A percentile compares a stretch with the other conserved stretches of the same genome.
Evolutionary conservation across 2,113 vertebrate genomes (phyloP).

Genomic region (Aix galericulata): DNA sequence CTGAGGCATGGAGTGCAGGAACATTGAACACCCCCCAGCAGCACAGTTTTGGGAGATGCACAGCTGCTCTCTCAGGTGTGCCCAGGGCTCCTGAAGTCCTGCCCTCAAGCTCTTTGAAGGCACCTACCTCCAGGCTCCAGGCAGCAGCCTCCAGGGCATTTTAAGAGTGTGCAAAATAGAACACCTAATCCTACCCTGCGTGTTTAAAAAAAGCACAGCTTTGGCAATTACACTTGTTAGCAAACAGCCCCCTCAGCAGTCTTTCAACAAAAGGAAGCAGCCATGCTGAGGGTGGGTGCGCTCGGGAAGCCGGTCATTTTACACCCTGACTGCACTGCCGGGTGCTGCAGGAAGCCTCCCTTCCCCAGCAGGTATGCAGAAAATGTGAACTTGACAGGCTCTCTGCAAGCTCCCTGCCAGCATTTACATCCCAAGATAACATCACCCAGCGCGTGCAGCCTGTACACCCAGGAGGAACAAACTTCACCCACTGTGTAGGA

Average conservation of each 20-base stretch:
- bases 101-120: rapidly evolving
- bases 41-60: background rate
- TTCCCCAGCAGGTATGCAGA: rapidly evolving
- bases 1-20: background rate
- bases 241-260: background rate
- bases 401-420: background rate
- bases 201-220: background rate
- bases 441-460: background rate
- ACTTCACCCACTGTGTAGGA: background rate
- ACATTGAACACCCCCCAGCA: background rate
- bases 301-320: background rate
- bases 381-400: background rate
- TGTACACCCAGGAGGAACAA: background rate
- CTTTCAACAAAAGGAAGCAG: background rate
- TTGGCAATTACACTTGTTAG: background rate
- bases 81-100: background rate
- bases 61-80: background rate
- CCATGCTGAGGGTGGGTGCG: background rate
- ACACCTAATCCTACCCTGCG: background rate
- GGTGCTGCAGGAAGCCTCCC: background rate
- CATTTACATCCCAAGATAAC: background rate
- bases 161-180: background rate
- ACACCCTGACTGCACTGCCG: background rate
- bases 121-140: background rate
- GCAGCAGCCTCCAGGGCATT: background rate